These are phyloP conservation scores for Mus spretus DNA, from an alignment of 2,797 vertebrate species.

Conservation along the genomic window DNA sequence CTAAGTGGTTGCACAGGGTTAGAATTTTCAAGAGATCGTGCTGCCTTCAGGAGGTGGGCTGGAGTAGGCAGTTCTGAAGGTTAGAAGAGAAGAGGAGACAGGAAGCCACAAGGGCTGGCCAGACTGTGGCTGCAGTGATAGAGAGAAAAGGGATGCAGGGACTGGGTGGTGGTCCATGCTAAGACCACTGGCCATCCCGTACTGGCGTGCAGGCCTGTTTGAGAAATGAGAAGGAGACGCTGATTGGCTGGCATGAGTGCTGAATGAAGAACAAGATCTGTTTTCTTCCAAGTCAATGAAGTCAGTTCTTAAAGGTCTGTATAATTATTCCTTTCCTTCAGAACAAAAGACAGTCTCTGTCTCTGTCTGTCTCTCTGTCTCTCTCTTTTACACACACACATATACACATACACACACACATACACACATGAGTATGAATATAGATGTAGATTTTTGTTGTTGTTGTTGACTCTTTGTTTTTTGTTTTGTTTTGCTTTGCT, in stretches of 20 bases:
- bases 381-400: background rate
- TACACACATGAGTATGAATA: background rate
- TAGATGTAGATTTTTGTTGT: background rate
- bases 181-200: background rate
- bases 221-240: background rate
- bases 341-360: background rate
- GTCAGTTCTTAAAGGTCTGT: background rate
- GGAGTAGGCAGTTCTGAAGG: background rate
- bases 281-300: background rate
- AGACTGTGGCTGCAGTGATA: background rate
- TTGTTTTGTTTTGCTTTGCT: too few relatives aligned
- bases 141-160: background rate
- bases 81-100: background rate
- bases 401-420: background rate
- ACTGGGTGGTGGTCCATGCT: background rate
- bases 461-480: background rate
- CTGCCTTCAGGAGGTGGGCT: background rate
- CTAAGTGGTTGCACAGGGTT: constrained; percentile 85
- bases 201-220: background rate
- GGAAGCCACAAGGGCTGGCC: background rate
- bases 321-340: background rate
- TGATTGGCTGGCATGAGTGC: background rate
- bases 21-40: background rate
- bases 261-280: background rate
- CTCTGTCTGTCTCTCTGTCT: background rate